phyloP scores from a whole-genome alignment of 2,888 invertebrate genomes.

The Acrobasis suavella region DNA sequence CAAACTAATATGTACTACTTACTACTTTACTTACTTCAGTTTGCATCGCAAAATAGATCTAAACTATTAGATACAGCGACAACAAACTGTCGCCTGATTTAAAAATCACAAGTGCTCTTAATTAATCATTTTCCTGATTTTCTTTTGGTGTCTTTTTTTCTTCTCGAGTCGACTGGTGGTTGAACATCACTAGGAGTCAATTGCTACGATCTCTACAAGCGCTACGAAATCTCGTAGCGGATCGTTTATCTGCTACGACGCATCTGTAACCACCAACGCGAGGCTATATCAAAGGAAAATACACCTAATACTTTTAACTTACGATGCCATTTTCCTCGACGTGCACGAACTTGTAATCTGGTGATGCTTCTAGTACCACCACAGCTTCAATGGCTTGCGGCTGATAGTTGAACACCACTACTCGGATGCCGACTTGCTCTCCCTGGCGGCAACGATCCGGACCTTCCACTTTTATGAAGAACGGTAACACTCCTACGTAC shows the following conservation, averaged over 20 bases:
- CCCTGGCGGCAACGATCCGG: constrained; percentile 92
- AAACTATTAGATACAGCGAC: no score
- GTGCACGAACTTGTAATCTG: constrained; percentile 95
- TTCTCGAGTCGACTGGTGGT: no score
- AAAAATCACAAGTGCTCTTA: no score
- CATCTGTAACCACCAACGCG: background rate
- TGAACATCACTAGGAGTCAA: no score
- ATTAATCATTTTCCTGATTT: no score
- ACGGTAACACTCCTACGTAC: constrained; percentile 95
- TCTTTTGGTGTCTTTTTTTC: no score
- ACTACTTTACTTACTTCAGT: no score
- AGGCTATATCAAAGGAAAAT: background rate
- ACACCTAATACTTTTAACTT: constrained; percentile 39
- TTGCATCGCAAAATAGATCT: no score
- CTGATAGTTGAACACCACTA: constrained; percentile 97
- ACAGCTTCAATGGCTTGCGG: constrained; percentile 91
- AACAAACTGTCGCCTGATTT: no score
- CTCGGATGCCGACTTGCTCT: constrained; percentile 96
- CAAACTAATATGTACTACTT: no score
- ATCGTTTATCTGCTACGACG: background rate
- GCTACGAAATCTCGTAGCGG: background rate
- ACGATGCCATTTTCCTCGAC: constrained; percentile 94
- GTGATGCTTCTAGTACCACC: constrained; percentile 92
- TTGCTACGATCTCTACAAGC: background rate
- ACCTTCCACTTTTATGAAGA: constrained; percentile 97